A percentile compares a stretch with the other conserved stretches of the same genome.
These are phyloP conservation scores for Daktulosphaira vitifoliae DNA, from an alignment of 1,140 invertebrate species.

Conservation along the genomic window DNA sequence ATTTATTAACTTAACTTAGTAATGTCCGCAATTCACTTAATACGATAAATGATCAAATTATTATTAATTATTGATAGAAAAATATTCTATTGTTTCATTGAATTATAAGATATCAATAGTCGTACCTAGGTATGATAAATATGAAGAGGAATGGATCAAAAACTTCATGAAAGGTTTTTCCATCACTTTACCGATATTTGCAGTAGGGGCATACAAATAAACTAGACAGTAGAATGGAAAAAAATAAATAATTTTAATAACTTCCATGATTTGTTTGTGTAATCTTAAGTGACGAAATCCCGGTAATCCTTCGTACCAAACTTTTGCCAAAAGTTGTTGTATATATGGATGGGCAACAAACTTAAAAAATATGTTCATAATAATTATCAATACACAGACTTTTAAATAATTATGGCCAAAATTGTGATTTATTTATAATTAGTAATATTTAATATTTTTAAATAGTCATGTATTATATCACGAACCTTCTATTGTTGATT, in stretches of 20 bases:
- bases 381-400: background rate
- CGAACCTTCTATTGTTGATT: too few relatives aligned
- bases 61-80: background rate
- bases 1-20: too few relatives aligned
- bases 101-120: constrained; percentile 43
- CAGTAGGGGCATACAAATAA: constrained; percentile 72
- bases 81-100: background rate
- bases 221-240: constrained; percentile 78
- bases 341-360: constrained; percentile 90
- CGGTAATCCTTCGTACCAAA: constrained; percentile 88
- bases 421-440: too few relatives aligned
- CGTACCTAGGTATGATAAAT: constrained; percentile 83
- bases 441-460: too few relatives aligned
- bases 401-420: background rate
- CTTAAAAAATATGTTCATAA: constrained; percentile 51
- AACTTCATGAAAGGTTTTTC: constrained; percentile 92
- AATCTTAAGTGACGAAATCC: constrained; percentile 59
- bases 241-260: constrained; percentile 63
- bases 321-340: constrained; percentile 78
- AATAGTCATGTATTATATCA: too few relatives aligned
- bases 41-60: background rate
- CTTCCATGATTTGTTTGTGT: constrained; percentile 56
- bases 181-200: constrained; percentile 65
- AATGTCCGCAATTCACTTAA: too few relatives aligned
- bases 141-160: constrained; percentile 81